Percentiles rank a stretch among this genome's conserved stretches.
phyloP scores from a whole-genome alignment of 1,140 invertebrate genomes.

The Caerostris darwini region DNA sequence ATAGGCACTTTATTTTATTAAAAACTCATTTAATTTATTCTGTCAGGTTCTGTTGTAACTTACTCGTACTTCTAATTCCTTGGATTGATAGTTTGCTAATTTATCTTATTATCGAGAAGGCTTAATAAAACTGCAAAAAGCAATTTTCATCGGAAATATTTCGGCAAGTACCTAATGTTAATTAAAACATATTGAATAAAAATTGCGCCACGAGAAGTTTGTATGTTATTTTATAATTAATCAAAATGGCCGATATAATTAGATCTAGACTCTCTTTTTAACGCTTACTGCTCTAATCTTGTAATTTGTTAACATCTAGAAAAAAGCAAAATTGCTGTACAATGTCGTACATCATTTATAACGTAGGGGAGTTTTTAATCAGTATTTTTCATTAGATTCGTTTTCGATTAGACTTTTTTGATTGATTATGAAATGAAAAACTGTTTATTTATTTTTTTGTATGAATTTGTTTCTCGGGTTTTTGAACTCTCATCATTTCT shows the following conservation, averaged over 20 bases:
- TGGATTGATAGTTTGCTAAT: neutral
- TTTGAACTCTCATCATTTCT: too few species aligned
- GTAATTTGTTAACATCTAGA: neutral
- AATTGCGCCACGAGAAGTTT: neutral
- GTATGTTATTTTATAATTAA: neutral
- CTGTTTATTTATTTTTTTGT: too few species aligned
- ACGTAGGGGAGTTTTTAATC: neutral
- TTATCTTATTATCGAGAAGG: neutral
- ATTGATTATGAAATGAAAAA: too few species aligned
- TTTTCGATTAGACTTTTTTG: neutral
- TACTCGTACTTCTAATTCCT: too few species aligned
- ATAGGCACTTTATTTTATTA: too few species aligned
- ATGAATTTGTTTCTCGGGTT: too few species aligned
- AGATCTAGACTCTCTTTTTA: neutral
- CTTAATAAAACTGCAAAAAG: neutral
- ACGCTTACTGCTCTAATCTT: neutral
- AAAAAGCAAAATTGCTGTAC: neutral
- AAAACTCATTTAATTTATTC: too few species aligned
- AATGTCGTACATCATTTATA: neutral
- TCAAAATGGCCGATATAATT: constrained; percentile 3
- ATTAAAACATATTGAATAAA: neutral
- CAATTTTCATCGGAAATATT: neutral
- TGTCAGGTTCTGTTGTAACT: too few species aligned
- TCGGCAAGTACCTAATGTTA: neutral
- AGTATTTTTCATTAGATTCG: neutral